Percentiles rank a stretch among this genome's conserved stretches.
Evolutionary conservation across 1,140 invertebrate species (phyloP).

Genomic region (Zaprionus tsacasi): DNA sequence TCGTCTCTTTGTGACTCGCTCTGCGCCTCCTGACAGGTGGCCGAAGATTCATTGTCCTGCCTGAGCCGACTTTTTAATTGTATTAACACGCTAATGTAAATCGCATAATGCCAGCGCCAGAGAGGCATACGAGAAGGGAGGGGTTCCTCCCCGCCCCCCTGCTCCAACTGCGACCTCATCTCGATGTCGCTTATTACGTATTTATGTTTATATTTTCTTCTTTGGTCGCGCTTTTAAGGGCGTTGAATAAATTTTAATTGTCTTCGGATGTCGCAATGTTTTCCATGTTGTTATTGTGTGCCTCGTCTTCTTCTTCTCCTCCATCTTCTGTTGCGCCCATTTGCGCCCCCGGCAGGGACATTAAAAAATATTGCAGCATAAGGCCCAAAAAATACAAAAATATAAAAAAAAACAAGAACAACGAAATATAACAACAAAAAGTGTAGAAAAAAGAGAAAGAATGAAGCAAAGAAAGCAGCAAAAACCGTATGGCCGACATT

Average conservation of each 20-base stretch:
- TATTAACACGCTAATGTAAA: slow-evolving; percentile 81
- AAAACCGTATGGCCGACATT: slow-evolving; percentile 58
- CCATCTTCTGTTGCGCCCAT: slow-evolving; percentile 15
- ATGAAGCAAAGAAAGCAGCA: neutral
- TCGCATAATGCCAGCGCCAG: slow-evolving; percentile 56
- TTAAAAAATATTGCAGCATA: slow-evolving; percentile 69
- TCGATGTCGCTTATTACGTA: slow-evolving; percentile 69
- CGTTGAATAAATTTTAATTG: slow-evolving; percentile 81
- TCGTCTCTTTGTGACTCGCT: slow-evolving; percentile 31
- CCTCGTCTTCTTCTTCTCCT: slow-evolving; percentile 10
- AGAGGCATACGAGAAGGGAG: neutral
- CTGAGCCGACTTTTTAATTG: slow-evolving; percentile 78
- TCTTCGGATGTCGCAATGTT: slow-evolving; percentile 72
- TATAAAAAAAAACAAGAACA: slow-evolving; percentile 6
- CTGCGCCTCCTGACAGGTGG: slow-evolving; percentile 31
- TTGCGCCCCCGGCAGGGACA: slow-evolving; percentile 63
- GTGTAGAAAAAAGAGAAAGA: slow-evolving; percentile 35
- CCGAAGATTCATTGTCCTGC: slow-evolving; percentile 70
- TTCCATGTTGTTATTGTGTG: slow-evolving; percentile 44
- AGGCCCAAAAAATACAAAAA: slow-evolving; percentile 3
- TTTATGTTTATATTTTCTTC: slow-evolving; percentile 71
- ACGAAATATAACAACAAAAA: slow-evolving; percentile 13
- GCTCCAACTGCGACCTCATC: slow-evolving; percentile 4
- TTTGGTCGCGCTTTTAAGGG: slow-evolving; percentile 49
- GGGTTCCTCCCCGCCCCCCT: neutral